phyloP scores from a whole-genome alignment of 2,797 vertebrate genomes.

The Hippopotamyrus pictus region DNA sequence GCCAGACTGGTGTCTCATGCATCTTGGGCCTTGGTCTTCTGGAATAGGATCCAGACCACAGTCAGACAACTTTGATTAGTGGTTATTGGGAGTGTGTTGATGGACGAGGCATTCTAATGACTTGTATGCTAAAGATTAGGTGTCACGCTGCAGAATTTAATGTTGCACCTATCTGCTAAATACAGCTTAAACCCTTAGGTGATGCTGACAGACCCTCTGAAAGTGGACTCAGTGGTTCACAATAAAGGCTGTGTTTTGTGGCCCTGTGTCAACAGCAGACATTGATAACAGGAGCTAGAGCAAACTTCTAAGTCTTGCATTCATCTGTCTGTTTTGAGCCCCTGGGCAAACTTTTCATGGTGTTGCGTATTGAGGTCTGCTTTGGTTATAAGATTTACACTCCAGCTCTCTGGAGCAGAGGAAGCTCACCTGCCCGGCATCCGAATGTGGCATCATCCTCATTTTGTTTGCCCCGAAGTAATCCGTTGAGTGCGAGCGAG shows the following conservation, averaged over 20 bases:
- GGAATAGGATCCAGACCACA: background rate
- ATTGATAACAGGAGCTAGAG: background rate
- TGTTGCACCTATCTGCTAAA: background rate
- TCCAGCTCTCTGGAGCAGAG: background rate
- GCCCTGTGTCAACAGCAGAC: background rate
- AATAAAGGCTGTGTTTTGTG: background rate
- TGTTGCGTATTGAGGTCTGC: background rate
- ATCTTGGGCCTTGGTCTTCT: background rate
- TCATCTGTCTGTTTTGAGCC: background rate
- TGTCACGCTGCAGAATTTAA: background rate
- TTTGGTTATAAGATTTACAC: background rate
- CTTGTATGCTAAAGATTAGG: background rate
- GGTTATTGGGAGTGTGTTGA: background rate
- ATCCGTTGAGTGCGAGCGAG: background rate
- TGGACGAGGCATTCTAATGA: background rate
- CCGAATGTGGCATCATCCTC: background rate
- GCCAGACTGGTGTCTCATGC: background rate
- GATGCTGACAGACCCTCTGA: background rate
- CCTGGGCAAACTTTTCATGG: background rate
- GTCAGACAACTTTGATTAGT: background rate
- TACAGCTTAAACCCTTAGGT: background rate
- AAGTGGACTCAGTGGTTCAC: background rate
- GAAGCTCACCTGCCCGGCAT: background rate
- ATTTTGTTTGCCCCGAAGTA: background rate
- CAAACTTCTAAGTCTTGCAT: background rate